phyloP scores from a whole-genome alignment of 2,113 vertebrate genomes.

The Vidua chalybeata region DNA sequence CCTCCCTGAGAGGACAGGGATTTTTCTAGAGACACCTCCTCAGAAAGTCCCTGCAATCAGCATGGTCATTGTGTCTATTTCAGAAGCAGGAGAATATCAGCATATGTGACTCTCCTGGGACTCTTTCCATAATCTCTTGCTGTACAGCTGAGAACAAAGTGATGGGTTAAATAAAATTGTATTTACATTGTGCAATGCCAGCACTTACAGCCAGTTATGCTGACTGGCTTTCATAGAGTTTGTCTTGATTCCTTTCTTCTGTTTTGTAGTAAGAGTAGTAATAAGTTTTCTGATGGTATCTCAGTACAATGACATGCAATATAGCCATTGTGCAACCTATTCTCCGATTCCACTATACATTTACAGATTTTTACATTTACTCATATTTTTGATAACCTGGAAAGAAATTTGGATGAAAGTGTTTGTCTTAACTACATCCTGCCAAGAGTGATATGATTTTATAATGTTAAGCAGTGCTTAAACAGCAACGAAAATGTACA shows the following conservation, averaged over 20 bases:
- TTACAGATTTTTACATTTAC: not conserved
- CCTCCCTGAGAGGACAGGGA: not conserved
- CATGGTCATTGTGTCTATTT: not conserved
- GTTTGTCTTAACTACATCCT: not conserved
- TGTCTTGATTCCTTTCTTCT: not conserved
- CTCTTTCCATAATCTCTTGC: not conserved
- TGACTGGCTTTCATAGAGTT: not conserved
- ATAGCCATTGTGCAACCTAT: not conserved
- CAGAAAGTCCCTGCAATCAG: not conserved
- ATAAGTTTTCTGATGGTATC: not conserved
- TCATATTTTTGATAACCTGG: not conserved
- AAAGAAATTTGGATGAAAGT: not conserved
- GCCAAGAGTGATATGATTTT: not conserved
- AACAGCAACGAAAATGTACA: not conserved
- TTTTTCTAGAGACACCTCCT: not conserved
- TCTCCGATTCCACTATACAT: not conserved
- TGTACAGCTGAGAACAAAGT: not conserved
- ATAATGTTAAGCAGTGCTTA: not conserved
- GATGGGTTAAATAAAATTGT: not conserved
- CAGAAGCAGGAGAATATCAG: not conserved
- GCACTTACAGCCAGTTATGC: not conserved
- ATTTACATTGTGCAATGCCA: not conserved
- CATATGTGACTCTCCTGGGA: not conserved
- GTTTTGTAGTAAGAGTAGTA: not conserved
- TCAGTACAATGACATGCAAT: not conserved